Percentiles rank a stretch among this genome's conserved stretches.
phyloP scores from a whole-genome alignment of 2,113 vertebrate genomes.

The Hoplias malabaricus region DNA sequence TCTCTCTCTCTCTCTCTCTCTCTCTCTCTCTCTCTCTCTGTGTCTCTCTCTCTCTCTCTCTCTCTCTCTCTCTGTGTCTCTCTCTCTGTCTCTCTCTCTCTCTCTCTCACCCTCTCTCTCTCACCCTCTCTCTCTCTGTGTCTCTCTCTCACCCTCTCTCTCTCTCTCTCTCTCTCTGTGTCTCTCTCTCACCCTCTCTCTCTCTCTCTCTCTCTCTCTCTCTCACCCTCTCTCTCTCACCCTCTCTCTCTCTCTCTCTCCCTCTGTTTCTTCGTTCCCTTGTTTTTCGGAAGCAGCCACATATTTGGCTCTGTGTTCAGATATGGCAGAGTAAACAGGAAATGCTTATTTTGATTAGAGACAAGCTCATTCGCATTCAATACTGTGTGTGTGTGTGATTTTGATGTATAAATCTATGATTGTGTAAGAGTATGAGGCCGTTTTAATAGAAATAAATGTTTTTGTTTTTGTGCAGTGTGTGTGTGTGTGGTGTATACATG shows the following conservation, averaged over 20 bases:
- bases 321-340: conserved; percentile 48
- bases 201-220: conserved; percentile 1
- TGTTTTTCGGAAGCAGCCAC: conserved; percentile 23
- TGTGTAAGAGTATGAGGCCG: not conserved
- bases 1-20: too few species aligned
- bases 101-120: too few species aligned
- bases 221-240: not conserved
- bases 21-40: too few species aligned
- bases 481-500: too few species aligned
- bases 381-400: not conserved
- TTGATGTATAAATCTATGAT: conserved; percentile 3
- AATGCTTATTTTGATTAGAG: conserved; percentile 48
- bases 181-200: not conserved
- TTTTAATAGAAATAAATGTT: too few species aligned
- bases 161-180: not conserved
- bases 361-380: conserved; percentile 18
- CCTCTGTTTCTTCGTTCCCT: conserved; percentile 11
- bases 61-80: not conserved
- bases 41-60: not conserved
- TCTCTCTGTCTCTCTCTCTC: not conserved
- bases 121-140: too few species aligned
- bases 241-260: not conserved
- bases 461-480: not conserved
- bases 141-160: not conserved
- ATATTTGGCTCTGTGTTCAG: conserved; percentile 38